Conservation (phyloP, 2,888 invertebrate species). For the Ypsolopha sequella region DNA sequence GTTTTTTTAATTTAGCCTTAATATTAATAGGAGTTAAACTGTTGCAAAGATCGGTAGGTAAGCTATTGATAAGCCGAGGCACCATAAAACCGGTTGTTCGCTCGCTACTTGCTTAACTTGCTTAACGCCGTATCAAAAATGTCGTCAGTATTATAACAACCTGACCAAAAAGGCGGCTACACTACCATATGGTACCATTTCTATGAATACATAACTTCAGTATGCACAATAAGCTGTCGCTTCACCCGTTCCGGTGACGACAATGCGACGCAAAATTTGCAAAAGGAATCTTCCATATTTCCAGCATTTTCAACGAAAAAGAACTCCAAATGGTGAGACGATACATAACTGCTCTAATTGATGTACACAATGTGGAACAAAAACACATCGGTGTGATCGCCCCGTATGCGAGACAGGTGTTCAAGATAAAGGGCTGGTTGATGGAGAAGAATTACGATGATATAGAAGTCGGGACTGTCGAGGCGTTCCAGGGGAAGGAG, state of each 20-base stretch:
- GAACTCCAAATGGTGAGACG: constrained; percentile 74
- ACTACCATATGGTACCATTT: too few species aligned
- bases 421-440: constrained; percentile 60
- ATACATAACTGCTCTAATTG: constrained; percentile 70
- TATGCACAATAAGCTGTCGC: too few species aligned
- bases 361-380: constrained; percentile 61
- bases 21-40: too few species aligned
- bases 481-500: constrained; percentile 91
- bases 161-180: too few species aligned
- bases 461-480: constrained; percentile 84
- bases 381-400: constrained; percentile 90
- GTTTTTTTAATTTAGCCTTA: too few species aligned
- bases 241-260: not conserved
- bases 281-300: constrained; percentile 6
- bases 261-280: not conserved
- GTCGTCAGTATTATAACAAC: too few species aligned
- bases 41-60: too few species aligned
- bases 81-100: too few species aligned
- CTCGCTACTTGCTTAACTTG: too few species aligned
- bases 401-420: constrained; percentile 88
- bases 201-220: not conserved
- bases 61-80: too few species aligned
- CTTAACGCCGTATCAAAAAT: too few species aligned
- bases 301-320: constrained; percentile 77
- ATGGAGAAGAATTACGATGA: constrained; percentile 28